phyloP scores from a whole-genome alignment of 2,888 invertebrate species.

The Schrankia costaestrigalis region DNA sequence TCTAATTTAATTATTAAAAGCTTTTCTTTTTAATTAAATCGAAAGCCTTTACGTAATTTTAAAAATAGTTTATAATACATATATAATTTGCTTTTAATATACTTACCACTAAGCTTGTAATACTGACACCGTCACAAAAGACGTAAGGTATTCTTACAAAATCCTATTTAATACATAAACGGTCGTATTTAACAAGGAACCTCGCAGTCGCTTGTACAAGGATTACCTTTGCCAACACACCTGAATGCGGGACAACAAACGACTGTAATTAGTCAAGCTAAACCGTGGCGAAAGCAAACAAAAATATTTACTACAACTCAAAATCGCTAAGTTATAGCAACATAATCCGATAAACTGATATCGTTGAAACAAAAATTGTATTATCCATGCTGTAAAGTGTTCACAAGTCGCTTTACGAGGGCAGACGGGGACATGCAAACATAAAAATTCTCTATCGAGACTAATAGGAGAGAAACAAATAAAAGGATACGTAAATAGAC shows the following conservation, averaged over 20 bases:
- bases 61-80: no score
- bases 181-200: background rate
- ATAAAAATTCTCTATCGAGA: slow-evolving; percentile 81
- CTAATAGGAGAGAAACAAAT: slow-evolving; percentile 80
- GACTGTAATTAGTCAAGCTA: slow-evolving; percentile 64
- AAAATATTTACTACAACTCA: slow-evolving; percentile 68
- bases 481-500: slow-evolving; percentile 80
- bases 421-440: slow-evolving; percentile 72
- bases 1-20: no score
- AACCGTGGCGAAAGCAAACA: slow-evolving; percentile 51
- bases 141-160: no score
- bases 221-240: slow-evolving; percentile 66
- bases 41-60: no score
- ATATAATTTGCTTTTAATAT: no score
- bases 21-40: no score
- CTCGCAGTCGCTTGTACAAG: slow-evolving; percentile 26
- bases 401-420: slow-evolving; percentile 77
- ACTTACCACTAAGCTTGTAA: no score
- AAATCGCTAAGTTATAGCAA: slow-evolving; percentile 65
- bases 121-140: no score
- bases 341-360: slow-evolving; percentile 74
- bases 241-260: slow-evolving; percentile 60
- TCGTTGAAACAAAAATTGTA: slow-evolving; percentile 69
- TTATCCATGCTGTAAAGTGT: slow-evolving; percentile 75
- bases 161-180: no score